Conservation (phyloP, 92 coral and sea anemone genomes). For the Paragorgia papillata region DNA sequence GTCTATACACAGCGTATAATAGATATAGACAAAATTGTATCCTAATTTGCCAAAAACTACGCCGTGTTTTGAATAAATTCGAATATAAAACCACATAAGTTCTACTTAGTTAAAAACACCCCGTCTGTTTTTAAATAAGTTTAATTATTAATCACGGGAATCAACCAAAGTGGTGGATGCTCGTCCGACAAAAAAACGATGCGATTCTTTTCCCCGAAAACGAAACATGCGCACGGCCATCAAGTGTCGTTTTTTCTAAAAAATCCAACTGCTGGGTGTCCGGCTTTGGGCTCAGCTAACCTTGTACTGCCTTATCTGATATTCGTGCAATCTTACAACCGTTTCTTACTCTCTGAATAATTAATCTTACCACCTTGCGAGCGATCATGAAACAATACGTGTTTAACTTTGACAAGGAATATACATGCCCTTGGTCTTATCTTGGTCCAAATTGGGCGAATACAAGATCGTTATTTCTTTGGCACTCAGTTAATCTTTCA, state of each 20-base stretch:
- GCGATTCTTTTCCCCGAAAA: not conserved
- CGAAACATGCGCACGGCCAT: not conserved
- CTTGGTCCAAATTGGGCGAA: not conserved
- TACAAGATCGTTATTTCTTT: too few species aligned
- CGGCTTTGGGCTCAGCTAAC: not conserved
- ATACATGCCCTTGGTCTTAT: not conserved
- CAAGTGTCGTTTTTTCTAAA: not conserved
- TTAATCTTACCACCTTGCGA: constrained; percentile 28
- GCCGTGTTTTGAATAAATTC: not conserved
- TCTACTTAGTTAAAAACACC: not conserved
- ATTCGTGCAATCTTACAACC: not conserved
- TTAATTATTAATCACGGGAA: not conserved
- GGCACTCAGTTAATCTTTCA: not conserved
- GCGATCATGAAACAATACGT: constrained; percentile 1
- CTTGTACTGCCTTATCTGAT: not conserved
- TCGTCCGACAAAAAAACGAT: not conserved
- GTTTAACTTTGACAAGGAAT: not conserved
- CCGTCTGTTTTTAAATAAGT: not conserved
- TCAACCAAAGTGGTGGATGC: not conserved
- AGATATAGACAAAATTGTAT: too few species aligned
- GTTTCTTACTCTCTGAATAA: constrained; percentile 6
- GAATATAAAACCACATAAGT: not conserved
- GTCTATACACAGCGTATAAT: too few species aligned
- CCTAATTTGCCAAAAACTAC: not conserved
- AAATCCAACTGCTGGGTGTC: not conserved